These are phyloP conservation scores for Larimichthys polyactis DNA, from an alignment of 2,113 vertebrate genomes.

Conservation along the genomic window DNA sequence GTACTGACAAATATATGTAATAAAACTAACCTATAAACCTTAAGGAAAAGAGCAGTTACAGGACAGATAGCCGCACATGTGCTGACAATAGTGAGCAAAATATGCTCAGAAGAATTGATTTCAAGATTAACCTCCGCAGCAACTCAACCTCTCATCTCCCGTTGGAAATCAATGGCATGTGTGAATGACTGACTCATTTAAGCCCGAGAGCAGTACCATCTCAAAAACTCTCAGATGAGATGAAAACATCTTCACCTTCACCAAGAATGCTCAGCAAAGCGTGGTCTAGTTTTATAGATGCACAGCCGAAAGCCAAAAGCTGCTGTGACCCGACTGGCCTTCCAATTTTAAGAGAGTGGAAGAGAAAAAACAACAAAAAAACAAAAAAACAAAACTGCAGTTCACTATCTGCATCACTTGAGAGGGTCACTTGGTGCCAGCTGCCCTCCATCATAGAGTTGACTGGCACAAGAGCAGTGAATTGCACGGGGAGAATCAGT, in stretches of 20 bases:
- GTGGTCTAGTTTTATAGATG: slow-evolving; percentile 2
- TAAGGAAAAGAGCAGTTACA: not conserved
- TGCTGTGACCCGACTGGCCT: not conserved
- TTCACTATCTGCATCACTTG: slow-evolving; percentile 21
- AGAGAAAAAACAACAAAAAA: not conserved
- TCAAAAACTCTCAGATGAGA: slow-evolving; percentile 42
- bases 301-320: slow-evolving; percentile 17
- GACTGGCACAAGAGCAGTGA: slow-evolving; percentile 50
- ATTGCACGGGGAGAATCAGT: slow-evolving; percentile 28
- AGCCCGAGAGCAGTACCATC: slow-evolving; percentile 13
- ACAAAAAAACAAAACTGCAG: not conserved
- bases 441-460: slow-evolving; percentile 54
- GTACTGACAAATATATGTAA: not conserved
- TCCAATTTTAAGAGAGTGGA: not conserved
- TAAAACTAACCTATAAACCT: not conserved
- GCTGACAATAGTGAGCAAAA: slow-evolving; percentile 35
- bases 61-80: not conserved
- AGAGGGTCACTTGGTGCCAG: slow-evolving; percentile 46
- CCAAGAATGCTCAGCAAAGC: slow-evolving; percentile 8
- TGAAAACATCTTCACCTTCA: slow-evolving; percentile 38
- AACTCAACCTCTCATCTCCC: slow-evolving; percentile 48
- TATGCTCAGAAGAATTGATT: slow-evolving; percentile 55
- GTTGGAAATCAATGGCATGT: slow-evolving; percentile 54
- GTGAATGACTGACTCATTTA: slow-evolving; percentile 58
- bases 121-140: slow-evolving; percentile 57